Evolutionary conservation across 2,113 vertebrate genomes (phyloP).

Genomic region (Campylomormyrus numenius): DNA sequence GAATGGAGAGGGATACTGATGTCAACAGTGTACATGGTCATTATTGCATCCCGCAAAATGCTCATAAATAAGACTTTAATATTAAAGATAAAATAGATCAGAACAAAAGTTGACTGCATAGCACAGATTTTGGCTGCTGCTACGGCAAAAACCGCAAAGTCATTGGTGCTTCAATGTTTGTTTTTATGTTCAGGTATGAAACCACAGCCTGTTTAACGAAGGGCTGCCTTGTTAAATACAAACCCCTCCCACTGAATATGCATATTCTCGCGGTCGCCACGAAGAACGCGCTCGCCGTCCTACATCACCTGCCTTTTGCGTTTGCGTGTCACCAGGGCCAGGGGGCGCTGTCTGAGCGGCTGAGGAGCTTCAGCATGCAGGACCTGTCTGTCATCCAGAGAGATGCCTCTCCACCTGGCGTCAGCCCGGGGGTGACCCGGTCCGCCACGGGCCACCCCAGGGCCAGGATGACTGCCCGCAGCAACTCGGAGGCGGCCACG

Average conservation of each 20-base stretch:
- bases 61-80: neutral
- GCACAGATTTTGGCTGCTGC: neutral
- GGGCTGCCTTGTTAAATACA: neutral
- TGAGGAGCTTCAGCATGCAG: conserved; percentile 98
- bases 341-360: conserved; percentile 87
- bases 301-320: neutral
- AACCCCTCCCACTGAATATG: neutral
- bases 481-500: conserved; percentile 80
- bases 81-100: neutral
- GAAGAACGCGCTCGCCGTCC: neutral
- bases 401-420: conserved; percentile 55
- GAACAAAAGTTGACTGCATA: neutral
- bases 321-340: conserved; percentile 67
- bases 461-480: conserved; percentile 74
- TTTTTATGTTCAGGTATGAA: conserved; percentile 6
- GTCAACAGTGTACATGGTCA: neutral
- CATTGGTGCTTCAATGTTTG: neutral
- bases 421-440: conserved; percentile 51
- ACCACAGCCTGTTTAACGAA: neutral
- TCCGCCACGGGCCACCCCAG: conserved; percentile 68
- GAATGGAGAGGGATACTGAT: neutral
- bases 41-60: neutral
- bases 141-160: neutral
- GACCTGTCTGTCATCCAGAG: conserved; percentile 81
- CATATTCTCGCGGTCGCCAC: neutral